Evolutionary conservation across 2,797 vertebrate species (phyloP).

Genomic region (Botia kubotai): DNA sequence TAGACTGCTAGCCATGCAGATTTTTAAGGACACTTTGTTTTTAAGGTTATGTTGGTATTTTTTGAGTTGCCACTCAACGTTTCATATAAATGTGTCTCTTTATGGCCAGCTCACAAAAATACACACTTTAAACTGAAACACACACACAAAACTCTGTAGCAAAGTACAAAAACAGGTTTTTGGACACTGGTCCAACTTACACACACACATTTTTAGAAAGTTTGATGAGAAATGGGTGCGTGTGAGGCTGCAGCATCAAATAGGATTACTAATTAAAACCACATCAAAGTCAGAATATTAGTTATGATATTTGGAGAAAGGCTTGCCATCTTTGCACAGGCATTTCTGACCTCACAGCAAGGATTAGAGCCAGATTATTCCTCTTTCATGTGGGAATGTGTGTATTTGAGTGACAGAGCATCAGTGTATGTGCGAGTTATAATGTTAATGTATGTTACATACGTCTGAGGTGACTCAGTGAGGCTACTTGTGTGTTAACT

Average conservation of each 20-base stretch:
- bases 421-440: neutral
- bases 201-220: conserved; percentile 3
- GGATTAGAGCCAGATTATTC: conserved; percentile 33
- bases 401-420: neutral
- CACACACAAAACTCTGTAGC: neutral
- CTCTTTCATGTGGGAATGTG: conserved; percentile 14
- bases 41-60: too few species aligned
- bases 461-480: neutral
- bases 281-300: conserved; percentile 59
- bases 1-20: too few species aligned
- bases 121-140: neutral
- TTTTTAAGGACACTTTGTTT: too few species aligned
- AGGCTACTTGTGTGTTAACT: neutral
- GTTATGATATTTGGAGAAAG: conserved; percentile 38
- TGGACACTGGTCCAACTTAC: neutral
- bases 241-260: conserved; percentile 45
- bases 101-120: too few species aligned
- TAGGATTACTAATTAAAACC: conserved; percentile 55
- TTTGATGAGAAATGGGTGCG: conserved; percentile 1
- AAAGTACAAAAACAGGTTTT: neutral
- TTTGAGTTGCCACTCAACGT: too few species aligned
- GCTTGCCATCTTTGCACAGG: conserved; percentile 24
- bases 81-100: too few species aligned
- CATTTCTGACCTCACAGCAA: conserved; percentile 38
- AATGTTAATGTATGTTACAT: neutral